Conservation (phyloP, 2,797 vertebrate species). For the Fundulus diaphanus region DNA sequence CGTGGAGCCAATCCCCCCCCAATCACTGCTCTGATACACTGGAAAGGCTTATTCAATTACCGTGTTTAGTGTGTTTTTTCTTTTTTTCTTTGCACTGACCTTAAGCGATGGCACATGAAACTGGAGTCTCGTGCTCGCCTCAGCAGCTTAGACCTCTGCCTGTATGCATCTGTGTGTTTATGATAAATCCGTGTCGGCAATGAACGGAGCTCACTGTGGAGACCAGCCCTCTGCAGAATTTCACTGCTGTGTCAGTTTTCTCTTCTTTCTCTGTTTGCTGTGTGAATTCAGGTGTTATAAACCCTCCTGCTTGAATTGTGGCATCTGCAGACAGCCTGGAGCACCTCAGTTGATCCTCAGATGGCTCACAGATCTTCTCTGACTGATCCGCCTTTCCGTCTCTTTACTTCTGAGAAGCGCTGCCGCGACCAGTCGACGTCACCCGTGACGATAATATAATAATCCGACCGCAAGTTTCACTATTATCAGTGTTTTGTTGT, state of each 20-base stretch:
- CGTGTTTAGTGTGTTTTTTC: conserved; percentile 42
- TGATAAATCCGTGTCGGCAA: conserved; percentile 34
- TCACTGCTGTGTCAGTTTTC: conserved; percentile 54
- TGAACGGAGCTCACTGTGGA: conserved; percentile 51
- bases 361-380: conserved; percentile 52
- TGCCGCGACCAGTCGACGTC: background rate
- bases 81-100: conserved; percentile 56
- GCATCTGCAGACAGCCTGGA: conserved; percentile 65
- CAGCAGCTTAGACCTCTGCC: conserved; percentile 31
- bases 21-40: conserved; percentile 75
- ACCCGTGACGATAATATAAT: background rate
- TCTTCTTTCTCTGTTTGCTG: conserved; percentile 53
- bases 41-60: conserved; percentile 76
- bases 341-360: conserved; percentile 53
- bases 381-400: conserved; percentile 45
- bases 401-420: conserved; percentile 18
- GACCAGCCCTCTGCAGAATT: conserved; percentile 57
- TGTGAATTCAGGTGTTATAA: conserved; percentile 66
- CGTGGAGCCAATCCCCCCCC: conserved; percentile 65
- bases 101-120: conserved; percentile 62
- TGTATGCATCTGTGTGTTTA: conserved; percentile 19
- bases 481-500: background rate
- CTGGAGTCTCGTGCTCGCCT: conserved; percentile 55
- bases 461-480: background rate
- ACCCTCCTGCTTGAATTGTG: conserved; percentile 60